Percentiles rank a stretch among this genome's conserved stretches.
Conservation (phyloP, 1,140 invertebrate genomes). For the Bursaphelenchus mucronatus region DNA sequence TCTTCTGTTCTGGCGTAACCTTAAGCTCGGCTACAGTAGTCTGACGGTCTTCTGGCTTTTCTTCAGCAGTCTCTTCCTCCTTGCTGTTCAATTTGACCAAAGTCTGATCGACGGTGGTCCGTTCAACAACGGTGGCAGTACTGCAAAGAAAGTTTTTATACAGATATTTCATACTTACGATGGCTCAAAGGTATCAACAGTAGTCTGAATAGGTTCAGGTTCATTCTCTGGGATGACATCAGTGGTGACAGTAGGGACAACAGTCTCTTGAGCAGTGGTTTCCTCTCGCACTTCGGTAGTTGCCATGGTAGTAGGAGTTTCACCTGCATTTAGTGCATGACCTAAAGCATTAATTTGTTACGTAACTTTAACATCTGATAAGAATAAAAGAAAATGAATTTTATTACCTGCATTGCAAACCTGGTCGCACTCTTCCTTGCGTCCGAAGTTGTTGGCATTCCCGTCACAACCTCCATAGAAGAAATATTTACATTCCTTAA, state of each 20-base stretch:
- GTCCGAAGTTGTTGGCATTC: slow-evolving; percentile 76
- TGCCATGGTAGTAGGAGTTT: neutral
- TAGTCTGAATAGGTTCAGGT: no score
- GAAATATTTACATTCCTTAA: slow-evolving; percentile 70
- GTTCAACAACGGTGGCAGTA: no score
- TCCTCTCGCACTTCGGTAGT: neutral
- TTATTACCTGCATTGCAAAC: slow-evolving; percentile 64
- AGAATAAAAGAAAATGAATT: neutral
- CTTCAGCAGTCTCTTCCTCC: no score
- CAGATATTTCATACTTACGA: no score
- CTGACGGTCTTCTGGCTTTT: no score
- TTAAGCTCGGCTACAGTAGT: no score
- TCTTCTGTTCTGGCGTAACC: no score
- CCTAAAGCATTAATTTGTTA: neutral
- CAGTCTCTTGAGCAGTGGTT: neutral
- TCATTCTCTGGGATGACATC: no score
- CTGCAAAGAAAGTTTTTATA: no score
- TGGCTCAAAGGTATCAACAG: no score
- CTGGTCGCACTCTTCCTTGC: slow-evolving; percentile 76
- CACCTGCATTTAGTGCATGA: neutral
- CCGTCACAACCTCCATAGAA: slow-evolving; percentile 72
- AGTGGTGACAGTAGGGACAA: neutral
- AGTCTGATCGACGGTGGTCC: no score
- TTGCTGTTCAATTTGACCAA: no score
- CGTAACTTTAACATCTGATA: neutral